Evolutionary conservation across 2,113 vertebrate species (phyloP).

Genomic region (Rhegmatorhina hoffmannsi): DNA sequence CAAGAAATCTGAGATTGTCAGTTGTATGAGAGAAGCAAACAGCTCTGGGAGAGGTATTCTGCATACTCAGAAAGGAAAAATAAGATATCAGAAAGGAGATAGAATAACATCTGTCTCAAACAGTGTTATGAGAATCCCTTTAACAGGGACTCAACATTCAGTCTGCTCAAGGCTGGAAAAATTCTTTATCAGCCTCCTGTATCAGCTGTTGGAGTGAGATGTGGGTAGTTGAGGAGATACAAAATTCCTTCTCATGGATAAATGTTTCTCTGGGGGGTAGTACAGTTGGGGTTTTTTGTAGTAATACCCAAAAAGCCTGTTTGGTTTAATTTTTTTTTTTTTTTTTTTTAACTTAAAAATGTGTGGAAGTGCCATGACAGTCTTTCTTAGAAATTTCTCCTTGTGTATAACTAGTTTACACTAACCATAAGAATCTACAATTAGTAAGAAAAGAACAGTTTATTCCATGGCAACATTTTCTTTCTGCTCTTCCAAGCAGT

Average conservation of each 20-base stretch:
- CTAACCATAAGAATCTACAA: not conserved
- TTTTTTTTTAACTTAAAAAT: not conserved
- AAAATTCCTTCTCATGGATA: not conserved
- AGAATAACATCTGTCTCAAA: not conserved
- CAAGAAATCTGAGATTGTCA: not conserved
- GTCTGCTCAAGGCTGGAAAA: not conserved
- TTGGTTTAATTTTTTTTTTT: not conserved
- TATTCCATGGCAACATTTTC: not conserved
- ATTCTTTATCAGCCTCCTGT: not conserved
- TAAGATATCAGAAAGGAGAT: not conserved
- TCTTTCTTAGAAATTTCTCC: not conserved
- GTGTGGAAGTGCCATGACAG: not conserved
- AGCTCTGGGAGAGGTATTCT: not conserved
- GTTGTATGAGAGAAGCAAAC: not conserved
- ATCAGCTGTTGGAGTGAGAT: not conserved
- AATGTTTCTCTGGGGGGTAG: not conserved
- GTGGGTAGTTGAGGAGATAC: not conserved
- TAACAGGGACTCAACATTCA: not conserved
- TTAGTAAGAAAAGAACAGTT: not conserved
- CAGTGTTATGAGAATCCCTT: not conserved
- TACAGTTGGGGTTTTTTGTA: accelerated
- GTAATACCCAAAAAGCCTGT: not conserved
- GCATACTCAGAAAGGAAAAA: not conserved
- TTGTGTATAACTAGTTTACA: not conserved
- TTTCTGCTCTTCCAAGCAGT: not conserved